These are phyloP conservation scores for Bos taurus DNA, from an alignment of 2,113 vertebrate species.

Conservation along the genomic window DNA sequence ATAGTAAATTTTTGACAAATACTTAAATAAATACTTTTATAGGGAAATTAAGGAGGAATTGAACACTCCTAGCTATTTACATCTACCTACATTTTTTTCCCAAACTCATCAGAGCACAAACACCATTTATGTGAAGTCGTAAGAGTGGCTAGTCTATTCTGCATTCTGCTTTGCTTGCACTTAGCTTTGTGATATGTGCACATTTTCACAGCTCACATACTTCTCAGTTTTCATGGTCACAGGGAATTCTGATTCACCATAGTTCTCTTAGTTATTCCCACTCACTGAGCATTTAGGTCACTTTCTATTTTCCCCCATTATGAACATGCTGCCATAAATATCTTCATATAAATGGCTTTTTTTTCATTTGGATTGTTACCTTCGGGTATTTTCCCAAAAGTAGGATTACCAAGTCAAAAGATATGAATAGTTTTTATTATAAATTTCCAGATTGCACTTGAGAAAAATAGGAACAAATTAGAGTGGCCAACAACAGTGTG, in stretches of 20 bases:
- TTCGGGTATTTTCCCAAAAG: not conserved
- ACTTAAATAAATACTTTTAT: not conserved
- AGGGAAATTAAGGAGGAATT: not conserved
- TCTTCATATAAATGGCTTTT: not conserved
- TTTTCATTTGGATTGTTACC: not conserved
- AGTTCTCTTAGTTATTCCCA: not conserved
- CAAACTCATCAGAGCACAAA: not conserved
- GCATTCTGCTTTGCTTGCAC: not conserved
- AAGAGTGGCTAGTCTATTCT: not conserved
- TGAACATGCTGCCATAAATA: not conserved
- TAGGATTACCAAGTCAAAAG: not conserved
- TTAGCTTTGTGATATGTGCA: not conserved
- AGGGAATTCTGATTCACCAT: not conserved
- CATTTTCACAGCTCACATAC: not conserved
- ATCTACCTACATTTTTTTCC: not conserved
- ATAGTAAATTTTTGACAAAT: not conserved
- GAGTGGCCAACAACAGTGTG: not conserved
- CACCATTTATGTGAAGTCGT: not conserved
- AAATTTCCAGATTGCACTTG: not conserved
- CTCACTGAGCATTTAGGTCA: not conserved
- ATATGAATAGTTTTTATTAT: not conserved
- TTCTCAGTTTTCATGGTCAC: not conserved
- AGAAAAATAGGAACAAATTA: constrained; percentile 1
- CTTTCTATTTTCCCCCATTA: not conserved
- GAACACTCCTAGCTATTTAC: not conserved